Evolutionary conservation across 2,888 invertebrate genomes (phyloP).

Genomic region (Idaea aversata): DNA sequence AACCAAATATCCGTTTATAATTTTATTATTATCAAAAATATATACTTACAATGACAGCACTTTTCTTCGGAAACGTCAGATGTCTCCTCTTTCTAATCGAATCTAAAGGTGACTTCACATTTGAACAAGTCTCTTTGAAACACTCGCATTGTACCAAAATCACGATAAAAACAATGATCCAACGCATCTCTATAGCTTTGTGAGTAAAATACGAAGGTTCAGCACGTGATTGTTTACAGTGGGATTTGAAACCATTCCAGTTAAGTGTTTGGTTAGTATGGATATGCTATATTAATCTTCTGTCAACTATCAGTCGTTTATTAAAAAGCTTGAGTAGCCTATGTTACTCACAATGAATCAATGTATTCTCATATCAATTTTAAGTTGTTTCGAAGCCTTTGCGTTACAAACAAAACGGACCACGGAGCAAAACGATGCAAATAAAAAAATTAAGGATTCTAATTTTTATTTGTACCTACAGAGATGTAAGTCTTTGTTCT

Average conservation of each 20-base stretch:
- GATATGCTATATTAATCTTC: slow-evolving; percentile 2
- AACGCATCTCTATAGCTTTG: slow-evolving; percentile 7
- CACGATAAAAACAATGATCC: slow-evolving; percentile 16
- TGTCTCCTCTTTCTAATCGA: slow-evolving; percentile 56
- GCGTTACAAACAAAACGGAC: no score
- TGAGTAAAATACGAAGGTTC: slow-evolving; percentile 11
- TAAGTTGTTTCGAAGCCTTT: no score
- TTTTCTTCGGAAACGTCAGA: slow-evolving; percentile 61
- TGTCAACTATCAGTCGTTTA: no score
- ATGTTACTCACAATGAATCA: no score
- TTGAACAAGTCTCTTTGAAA: slow-evolving; percentile 48
- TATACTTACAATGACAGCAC: slow-evolving; percentile 57
- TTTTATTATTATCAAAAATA: not conserved
- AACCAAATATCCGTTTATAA: no score
- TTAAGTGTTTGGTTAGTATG: slow-evolving; percentile 8
- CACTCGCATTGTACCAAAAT: slow-evolving; percentile 33
- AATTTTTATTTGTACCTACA: no score
- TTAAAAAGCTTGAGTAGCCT: no score
- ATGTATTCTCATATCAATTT: no score
- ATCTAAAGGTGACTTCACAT: slow-evolving; percentile 50
- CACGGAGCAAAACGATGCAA: no score
- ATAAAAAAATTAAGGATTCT: no score
- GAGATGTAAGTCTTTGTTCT: no score
- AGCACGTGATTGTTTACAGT: slow-evolving; percentile 26
- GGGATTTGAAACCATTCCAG: slow-evolving; percentile 5